A percentile compares a stretch with the other conserved stretches of the same genome.
Evolutionary conservation across 2,888 invertebrate genomes (phyloP).

Genomic region (Ferdinandea cuprea): DNA sequence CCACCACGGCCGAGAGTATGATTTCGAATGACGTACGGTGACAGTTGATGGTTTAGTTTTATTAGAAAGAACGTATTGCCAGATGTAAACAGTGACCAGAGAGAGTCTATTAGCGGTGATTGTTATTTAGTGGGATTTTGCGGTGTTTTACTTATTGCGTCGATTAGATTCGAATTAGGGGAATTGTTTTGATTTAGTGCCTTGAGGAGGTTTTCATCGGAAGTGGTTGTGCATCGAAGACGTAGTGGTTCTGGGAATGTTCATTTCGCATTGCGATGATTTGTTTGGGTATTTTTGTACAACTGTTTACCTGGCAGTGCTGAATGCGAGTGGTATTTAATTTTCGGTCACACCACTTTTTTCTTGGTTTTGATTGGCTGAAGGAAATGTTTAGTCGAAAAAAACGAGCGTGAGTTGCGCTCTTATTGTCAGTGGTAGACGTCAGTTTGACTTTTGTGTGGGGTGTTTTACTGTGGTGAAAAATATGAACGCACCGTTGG

Average conservation of each 20-base stretch:
- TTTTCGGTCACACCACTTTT: slow-evolving; percentile 66
- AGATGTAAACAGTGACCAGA: slow-evolving; percentile 47
- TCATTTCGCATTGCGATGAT: background rate
- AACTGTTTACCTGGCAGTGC: slow-evolving; percentile 51
- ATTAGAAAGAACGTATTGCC: slow-evolving; percentile 70
- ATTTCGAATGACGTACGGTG: slow-evolving; percentile 67
- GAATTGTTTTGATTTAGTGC: background rate
- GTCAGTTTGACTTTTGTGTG: background rate
- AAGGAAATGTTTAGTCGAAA: slow-evolving; percentile 23
- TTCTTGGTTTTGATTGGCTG: slow-evolving; percentile 53
- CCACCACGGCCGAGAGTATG: slow-evolving; percentile 62
- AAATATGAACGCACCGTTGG: too few species aligned
- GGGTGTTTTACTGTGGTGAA: slow-evolving; percentile 8
- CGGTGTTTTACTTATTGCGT: slow-evolving; percentile 18
- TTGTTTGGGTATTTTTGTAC: slow-evolving; percentile 1
- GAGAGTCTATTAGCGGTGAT: background rate
- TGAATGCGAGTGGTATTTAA: slow-evolving; percentile 52
- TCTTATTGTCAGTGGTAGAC: slow-evolving; percentile 9
- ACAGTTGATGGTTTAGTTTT: slow-evolving; percentile 70
- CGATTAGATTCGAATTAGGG: background rate
- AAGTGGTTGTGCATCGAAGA: background rate
- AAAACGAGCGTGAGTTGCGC: slow-evolving; percentile 29
- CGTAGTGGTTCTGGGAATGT: background rate
- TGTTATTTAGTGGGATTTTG: background rate
- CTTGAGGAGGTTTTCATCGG: background rate